Conservation (phyloP, 2,113 vertebrate genomes). For the Acanthisitta chloris region DNA sequence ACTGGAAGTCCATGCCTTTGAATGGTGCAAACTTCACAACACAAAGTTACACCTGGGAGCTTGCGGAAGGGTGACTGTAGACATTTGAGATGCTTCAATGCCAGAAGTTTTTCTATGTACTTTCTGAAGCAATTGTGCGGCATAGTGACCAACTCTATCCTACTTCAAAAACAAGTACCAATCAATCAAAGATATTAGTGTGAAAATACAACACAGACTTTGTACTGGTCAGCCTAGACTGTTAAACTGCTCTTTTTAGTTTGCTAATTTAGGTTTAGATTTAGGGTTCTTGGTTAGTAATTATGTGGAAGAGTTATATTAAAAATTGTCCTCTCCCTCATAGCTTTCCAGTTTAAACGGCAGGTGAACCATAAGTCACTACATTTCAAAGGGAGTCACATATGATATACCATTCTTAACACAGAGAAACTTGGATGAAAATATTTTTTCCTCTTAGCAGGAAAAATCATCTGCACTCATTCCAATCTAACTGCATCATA, state of each 20-base stretch:
- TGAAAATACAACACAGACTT: not conserved
- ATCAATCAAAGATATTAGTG: not conserved
- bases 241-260: not conserved
- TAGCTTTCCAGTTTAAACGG: not conserved
- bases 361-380: not conserved
- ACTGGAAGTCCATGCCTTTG: not conserved
- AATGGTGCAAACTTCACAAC: not conserved
- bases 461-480: not conserved
- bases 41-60: not conserved
- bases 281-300: too few species aligned
- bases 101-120: not conserved
- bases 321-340: not conserved
- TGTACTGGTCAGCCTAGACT: not conserved
- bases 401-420: not conserved
- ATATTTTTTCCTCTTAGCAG: not conserved
- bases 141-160: not conserved
- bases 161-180: not conserved
- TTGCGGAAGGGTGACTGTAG: not conserved
- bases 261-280: not conserved
- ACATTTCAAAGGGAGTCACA: not conserved
- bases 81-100: not conserved
- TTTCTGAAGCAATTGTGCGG: not conserved
- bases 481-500: not conserved
- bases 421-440: not conserved
- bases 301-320: not conserved